Evolutionary conservation across 2,113 vertebrate genomes (phyloP).

Genomic region (Eurypyga helias): DNA sequence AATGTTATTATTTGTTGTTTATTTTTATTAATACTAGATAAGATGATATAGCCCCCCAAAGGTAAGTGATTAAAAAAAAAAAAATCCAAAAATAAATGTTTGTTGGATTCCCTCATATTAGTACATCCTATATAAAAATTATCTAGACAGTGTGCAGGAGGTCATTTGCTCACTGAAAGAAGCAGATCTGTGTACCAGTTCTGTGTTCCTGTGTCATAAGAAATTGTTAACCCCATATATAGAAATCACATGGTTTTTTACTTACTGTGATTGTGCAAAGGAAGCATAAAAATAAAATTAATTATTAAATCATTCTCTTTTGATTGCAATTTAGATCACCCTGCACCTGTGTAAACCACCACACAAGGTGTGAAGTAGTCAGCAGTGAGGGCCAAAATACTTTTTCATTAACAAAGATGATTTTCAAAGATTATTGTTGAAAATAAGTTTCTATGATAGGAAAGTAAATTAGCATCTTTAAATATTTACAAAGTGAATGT

Average conservation of each 20-base stretch:
- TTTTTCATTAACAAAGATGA: not conserved
- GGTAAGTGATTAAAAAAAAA: not conserved
- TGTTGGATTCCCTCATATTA: not conserved
- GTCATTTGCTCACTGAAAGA: not conserved
- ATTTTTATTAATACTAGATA: not conserved
- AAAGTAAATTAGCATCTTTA: conserved; percentile 46
- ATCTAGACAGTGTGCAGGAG: not conserved
- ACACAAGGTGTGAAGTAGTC: conserved; percentile 6
- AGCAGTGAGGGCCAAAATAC: not conserved
- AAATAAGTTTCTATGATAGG: not conserved
- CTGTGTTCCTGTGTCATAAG: not conserved
- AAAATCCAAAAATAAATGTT: not conserved
- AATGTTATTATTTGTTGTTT: not conserved
- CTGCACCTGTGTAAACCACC: conserved; percentile 47
- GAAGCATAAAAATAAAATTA: not conserved
- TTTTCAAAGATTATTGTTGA: conserved; percentile 6
- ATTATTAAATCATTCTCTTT: not conserved
- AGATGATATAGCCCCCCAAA: not conserved
- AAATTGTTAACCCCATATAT: not conserved
- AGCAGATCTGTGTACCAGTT: not conserved
- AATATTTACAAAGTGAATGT: conserved; percentile 21
- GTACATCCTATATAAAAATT: not conserved
- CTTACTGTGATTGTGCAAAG: not conserved
- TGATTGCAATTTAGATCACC: not conserved
- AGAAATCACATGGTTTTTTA: not conserved